Percentiles rank a stretch among this genome's conserved stretches.
Evolutionary conservation across 2,888 invertebrate species (phyloP).

Genomic region (Margaritifera margaritifera): DNA sequence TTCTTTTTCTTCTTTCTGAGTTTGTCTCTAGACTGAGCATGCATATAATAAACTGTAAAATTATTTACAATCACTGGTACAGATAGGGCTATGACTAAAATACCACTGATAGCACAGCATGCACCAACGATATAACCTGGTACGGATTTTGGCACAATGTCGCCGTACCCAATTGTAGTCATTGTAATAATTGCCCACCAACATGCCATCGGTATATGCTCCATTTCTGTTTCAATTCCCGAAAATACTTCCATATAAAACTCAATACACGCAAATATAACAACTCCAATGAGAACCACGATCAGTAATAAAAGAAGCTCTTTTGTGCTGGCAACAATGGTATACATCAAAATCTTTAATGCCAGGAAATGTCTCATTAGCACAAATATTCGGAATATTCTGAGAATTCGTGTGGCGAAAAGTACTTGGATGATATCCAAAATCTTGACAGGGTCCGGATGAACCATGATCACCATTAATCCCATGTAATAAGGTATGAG

Average conservation of each 20-base stretch:
- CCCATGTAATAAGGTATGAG: slow-evolving; percentile 47
- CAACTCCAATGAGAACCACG: slow-evolving; percentile 49
- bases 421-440: slow-evolving; percentile 44
- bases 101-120: slow-evolving; percentile 53
- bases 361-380: slow-evolving; percentile 57
- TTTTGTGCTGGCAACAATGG: slow-evolving; percentile 50
- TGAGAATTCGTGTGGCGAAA: slow-evolving; percentile 43
- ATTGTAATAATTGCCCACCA: slow-evolving; percentile 92
- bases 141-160: slow-evolving; percentile 44
- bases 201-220: slow-evolving; percentile 83
- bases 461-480: slow-evolving; percentile 37
- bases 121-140: slow-evolving; percentile 51
- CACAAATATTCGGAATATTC: slow-evolving; percentile 54
- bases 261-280: slow-evolving; percentile 54
- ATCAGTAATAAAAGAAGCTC: slow-evolving; percentile 50
- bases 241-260: slow-evolving; percentile 55
- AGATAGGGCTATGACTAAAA: slow-evolving; percentile 53
- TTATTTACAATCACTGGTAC: slow-evolving; percentile 59
- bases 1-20: slow-evolving; percentile 44
- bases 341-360: slow-evolving; percentile 53
- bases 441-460: slow-evolving; percentile 42
- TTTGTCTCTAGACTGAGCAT: slow-evolving; percentile 53
- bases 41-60: slow-evolving; percentile 54
- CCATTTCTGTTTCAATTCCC: slow-evolving; percentile 35
- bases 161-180: slow-evolving; percentile 84